Evolutionary conservation across 1,140 invertebrate genomes (phyloP).

Genomic region (Eubasilissa regina): DNA sequence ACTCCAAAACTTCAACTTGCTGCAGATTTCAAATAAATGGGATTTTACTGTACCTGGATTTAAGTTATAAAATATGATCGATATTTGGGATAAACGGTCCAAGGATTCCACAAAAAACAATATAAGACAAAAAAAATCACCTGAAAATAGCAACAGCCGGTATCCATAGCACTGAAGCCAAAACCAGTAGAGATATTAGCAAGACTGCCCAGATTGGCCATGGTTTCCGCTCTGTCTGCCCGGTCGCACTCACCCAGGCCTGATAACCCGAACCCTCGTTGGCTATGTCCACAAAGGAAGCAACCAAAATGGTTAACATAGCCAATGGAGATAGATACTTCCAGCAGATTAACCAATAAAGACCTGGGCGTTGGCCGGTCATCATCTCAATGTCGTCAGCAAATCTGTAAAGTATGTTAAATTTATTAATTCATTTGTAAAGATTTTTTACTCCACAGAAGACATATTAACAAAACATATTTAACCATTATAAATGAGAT

Average conservation of each 20-base stretch:
- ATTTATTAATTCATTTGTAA: not conserved
- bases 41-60: not conserved
- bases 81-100: not conserved
- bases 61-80: not conserved
- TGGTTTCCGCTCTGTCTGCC: constrained; percentile 80
- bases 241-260: constrained; percentile 85
- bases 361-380: constrained; percentile 88
- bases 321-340: constrained; percentile 92
- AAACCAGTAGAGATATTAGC: constrained; percentile 83
- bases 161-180: constrained; percentile 91
- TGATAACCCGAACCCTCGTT: constrained; percentile 88
- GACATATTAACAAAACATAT: too few species aligned
- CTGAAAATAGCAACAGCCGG: constrained; percentile 86
- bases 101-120: too few species aligned
- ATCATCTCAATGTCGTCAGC: constrained; percentile 95
- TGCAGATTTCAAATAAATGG: too few species aligned
- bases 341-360: constrained; percentile 96
- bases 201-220: constrained; percentile 93
- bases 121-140: too few species aligned
- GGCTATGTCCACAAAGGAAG: constrained; percentile 88
- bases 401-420: constrained; percentile 75
- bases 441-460: too few species aligned
- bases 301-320: constrained; percentile 90
- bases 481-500: too few species aligned
- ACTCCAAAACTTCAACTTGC: too few species aligned